Evolutionary conservation across 2,888 invertebrate species (phyloP), one percentile per base, ranked within the genome.

Genomic region (Metacarcinus magister): DNA sequence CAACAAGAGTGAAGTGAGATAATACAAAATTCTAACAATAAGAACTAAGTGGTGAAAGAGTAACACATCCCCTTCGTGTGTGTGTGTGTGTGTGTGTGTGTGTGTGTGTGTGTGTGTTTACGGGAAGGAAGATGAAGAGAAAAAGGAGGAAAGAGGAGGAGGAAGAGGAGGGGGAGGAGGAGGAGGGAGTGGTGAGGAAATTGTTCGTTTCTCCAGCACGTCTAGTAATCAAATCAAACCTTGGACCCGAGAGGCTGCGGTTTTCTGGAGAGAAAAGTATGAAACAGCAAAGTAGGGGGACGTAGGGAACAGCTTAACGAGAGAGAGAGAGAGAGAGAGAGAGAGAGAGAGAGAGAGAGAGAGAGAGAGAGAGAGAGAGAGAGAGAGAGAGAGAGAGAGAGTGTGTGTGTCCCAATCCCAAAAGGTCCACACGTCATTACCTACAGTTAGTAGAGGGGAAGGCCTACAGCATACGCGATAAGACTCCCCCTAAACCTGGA

Each of bases 391-490:
- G n/a, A 67, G 67, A 67, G 19, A 67, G 67, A 67, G 19, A 67
- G 67, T 16, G 67, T 16, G 19, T 16, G 19, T 16, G 82, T 82
- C 82, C 82, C 32, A 82, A 32, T 82, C 82, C 82, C 82, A 28
- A 82, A 82, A 82, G 82, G 82, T 32, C 82, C 82, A 82, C 82
- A 82, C 28, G 82, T 82, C 82, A 82, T 82, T 82, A 82, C 82
- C 82, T 82, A 28, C 82, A 82, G 32, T 82, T 82, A 82, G 82
- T 32, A 5, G 82, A 28, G 28, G 82, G 5, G 32, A 3, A 82
- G 32, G 82, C 82, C 82, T 28, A 32, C 82, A 82, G 82, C 82
- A 82, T 82, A 82, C 82, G 32, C 10, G 82, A 82, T 82, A 28
- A 82, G 67, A 67, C 67, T 67, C 67, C 67, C 67, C 7, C 10